These are phyloP conservation scores for Drosophila affinis DNA, from an alignment of 2,888 invertebrate genomes.

Conservation along the genomic window DNA sequence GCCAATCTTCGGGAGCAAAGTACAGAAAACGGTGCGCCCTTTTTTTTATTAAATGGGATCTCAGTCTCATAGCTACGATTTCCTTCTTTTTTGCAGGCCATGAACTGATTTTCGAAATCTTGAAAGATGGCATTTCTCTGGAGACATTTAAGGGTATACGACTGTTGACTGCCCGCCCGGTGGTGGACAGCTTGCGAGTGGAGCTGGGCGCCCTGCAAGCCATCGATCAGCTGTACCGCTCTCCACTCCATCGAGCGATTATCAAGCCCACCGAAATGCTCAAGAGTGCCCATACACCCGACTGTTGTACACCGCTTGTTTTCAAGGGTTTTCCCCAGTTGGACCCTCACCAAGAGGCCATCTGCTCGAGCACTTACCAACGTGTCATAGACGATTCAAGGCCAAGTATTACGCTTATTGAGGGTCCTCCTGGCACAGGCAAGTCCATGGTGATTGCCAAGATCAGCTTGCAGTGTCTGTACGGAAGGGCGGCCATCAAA, in stretches of 20 bases:
- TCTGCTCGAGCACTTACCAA: slow-evolving; percentile 86
- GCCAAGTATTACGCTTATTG: slow-evolving; percentile 90
- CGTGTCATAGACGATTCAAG: slow-evolving; percentile 83
- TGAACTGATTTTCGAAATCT: slow-evolving; percentile 64
- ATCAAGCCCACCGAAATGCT: slow-evolving; percentile 84
- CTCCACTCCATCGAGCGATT: slow-evolving; percentile 86
- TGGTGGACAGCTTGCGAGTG: slow-evolving; percentile 80
- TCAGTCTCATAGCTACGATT: neutral
- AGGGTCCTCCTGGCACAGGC: slow-evolving; percentile 95
- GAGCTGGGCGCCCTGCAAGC: slow-evolving; percentile 87
- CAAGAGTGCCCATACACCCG: neutral
- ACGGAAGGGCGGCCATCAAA: slow-evolving; percentile 83
- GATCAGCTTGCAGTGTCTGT: slow-evolving; percentile 88
- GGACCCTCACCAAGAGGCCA: slow-evolving; percentile 87
- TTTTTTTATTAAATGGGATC: too few relatives aligned
- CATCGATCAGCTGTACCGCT: slow-evolving; percentile 86
- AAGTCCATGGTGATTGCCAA: slow-evolving; percentile 92
- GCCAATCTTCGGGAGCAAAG: slow-evolving; percentile 39
- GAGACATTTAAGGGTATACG: slow-evolving; percentile 34
- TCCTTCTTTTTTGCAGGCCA: neutral
- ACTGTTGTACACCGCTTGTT: slow-evolving; percentile 3
- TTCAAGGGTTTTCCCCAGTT: slow-evolving; percentile 82
- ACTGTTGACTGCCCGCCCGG: slow-evolving; percentile 65
- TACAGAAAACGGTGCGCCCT: slow-evolving; percentile 3
- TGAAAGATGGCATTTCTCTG: slow-evolving; percentile 41